phyloP scores from a whole-genome alignment of 2,888 invertebrate species.

The Sphaerophoria taeniata region DNA sequence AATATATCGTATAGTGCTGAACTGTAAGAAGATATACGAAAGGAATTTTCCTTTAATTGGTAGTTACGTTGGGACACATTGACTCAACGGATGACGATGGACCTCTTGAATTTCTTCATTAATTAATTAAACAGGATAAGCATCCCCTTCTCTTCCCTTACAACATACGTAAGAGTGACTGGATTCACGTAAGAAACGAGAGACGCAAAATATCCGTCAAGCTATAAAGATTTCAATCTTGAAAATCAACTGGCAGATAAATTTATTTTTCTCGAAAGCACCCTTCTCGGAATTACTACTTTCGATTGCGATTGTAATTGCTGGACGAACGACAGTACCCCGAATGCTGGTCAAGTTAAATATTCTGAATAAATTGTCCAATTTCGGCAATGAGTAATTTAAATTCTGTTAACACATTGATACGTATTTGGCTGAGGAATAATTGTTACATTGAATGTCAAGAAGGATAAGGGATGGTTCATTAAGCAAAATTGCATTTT shows the following conservation, averaged over 20 bases:
- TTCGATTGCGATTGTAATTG: conserved; percentile 1
- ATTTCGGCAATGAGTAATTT: conserved; percentile 40
- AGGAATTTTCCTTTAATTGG: conserved; percentile 69
- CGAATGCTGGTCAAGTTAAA: conserved; percentile 59
- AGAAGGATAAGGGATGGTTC: too few species aligned
- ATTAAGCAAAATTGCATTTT: too few species aligned
- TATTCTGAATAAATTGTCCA: conserved; percentile 58
- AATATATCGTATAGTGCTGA: neutral
- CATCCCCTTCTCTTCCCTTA: conserved; percentile 26
- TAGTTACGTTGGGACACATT: conserved; percentile 24
- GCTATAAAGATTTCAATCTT: conserved; percentile 69
- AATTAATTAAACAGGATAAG: conserved; percentile 73
- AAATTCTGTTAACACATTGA: conserved; percentile 51
- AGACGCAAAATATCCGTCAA: conserved; percentile 34
- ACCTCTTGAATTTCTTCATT: conserved; percentile 72
- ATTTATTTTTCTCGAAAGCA: conserved; percentile 27
- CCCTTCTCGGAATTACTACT: neutral
- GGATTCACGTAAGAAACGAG: conserved; percentile 9
- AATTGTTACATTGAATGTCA: too few species aligned
- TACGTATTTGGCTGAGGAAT: neutral
- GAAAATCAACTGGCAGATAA: conserved; percentile 57
- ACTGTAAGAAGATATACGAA: conserved; percentile 40
- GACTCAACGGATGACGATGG: neutral
- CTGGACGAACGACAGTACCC: neutral
- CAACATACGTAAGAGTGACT: neutral